These are phyloP conservation scores for Xestobium rufovillosum DNA, from an alignment of 2,888 invertebrate species.

Conservation along the genomic window DNA sequence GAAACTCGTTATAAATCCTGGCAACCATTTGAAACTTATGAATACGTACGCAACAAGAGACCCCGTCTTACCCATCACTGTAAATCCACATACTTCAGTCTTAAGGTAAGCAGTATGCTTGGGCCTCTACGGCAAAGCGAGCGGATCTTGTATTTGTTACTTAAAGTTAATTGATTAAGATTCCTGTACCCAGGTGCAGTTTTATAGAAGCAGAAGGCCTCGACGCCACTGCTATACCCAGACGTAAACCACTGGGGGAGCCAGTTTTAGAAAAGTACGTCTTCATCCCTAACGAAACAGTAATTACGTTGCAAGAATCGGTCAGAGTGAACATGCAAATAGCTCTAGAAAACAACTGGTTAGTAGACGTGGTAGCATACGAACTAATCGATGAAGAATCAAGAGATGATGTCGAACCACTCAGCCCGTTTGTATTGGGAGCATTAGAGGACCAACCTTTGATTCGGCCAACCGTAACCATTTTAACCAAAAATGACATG, in stretches of 20 bases:
- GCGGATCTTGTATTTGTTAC: too few relatives aligned
- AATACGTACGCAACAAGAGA: too few relatives aligned
- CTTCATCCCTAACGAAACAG: slow-evolving; percentile 56
- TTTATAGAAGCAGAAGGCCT: slow-evolving; percentile 73
- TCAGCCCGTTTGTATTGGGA: slow-evolving; percentile 51
- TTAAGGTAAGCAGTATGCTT: too few relatives aligned
- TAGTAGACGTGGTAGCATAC: slow-evolving; percentile 50
- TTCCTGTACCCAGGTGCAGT: slow-evolving; percentile 62
- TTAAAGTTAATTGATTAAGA: too few relatives aligned
- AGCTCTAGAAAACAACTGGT: slow-evolving; percentile 66
- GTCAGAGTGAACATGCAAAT: slow-evolving; percentile 60
- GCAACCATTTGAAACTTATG: too few relatives aligned
- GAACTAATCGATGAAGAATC: slow-evolving; percentile 27
- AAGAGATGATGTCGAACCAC: slow-evolving; percentile 39
- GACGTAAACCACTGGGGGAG: slow-evolving; percentile 58
- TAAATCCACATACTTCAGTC: too few relatives aligned
- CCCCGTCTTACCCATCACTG: too few relatives aligned
- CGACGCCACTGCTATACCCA: slow-evolving; percentile 66
- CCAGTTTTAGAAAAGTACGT: slow-evolving; percentile 70
- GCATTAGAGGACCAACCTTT: slow-evolving; percentile 61
- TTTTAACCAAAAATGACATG: slow-evolving; percentile 49
- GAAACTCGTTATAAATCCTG: slow-evolving; percentile 47
- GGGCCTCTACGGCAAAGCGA: too few relatives aligned
- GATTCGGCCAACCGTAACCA: slow-evolving; percentile 57
- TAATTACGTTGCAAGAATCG: slow-evolving; percentile 33